Conservation (phyloP, 2,888 invertebrate genomes). For the Acrobasis suavella region DNA sequence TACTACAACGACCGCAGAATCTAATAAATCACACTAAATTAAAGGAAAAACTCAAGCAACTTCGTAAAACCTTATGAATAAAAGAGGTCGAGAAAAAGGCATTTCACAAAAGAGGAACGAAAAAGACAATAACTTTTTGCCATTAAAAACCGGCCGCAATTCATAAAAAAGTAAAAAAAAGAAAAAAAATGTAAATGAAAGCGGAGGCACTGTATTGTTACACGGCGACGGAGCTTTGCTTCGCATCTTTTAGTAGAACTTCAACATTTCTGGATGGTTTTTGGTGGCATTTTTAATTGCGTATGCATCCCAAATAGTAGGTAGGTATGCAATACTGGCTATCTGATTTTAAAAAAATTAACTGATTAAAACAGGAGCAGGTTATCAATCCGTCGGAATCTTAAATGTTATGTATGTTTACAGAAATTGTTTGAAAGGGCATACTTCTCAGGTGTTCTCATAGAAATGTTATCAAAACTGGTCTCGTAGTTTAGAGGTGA, state of each 20-base stretch:
- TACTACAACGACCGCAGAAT: neutral
- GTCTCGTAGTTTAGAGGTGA: no score
- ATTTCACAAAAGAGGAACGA: slow-evolving; percentile 24
- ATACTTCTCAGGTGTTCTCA: no score
- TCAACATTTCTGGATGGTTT: neutral
- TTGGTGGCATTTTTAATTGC: slow-evolving; percentile 8
- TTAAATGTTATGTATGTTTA: no score
- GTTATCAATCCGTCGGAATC: no score
- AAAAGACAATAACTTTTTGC: slow-evolving; percentile 54
- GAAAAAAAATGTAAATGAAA: slow-evolving; percentile 12
- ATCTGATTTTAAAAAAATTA: no score
- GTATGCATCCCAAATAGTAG: no score
- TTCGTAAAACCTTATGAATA: slow-evolving; percentile 19
- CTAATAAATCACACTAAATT: slow-evolving; percentile 13
- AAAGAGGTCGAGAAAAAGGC: slow-evolving; percentile 41
- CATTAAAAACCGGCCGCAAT: slow-evolving; percentile 45
- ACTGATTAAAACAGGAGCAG: no score
- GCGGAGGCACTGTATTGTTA: slow-evolving; percentile 32
- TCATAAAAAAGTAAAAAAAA: slow-evolving; percentile 32
- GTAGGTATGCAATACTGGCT: no score
- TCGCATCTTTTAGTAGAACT: slow-evolving; percentile 19
- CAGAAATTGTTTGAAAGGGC: no score
- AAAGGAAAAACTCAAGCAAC: slow-evolving; percentile 12
- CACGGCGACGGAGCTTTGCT: slow-evolving; percentile 29
- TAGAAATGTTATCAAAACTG: no score